A percentile compares a stretch with the other conserved stretches of the same genome.
Evolutionary conservation across 35 echinoderm and acorn worm species (phyloP).

Genomic region (Patiria miniata): DNA sequence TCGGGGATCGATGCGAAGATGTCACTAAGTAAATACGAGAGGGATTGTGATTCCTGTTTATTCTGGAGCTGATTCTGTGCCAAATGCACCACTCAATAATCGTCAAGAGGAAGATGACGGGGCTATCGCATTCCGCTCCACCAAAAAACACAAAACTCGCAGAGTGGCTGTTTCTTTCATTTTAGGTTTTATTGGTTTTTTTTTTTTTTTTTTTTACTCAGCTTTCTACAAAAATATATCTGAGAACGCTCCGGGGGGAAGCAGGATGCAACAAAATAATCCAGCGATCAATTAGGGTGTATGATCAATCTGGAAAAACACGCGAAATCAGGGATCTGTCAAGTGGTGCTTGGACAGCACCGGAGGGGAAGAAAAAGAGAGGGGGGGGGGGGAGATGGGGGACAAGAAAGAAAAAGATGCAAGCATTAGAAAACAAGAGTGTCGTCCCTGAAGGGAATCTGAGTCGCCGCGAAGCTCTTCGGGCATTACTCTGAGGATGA

Average conservation of each 20-base stretch:
- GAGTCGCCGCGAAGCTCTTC: background rate
- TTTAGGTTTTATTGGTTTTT: too few relatives aligned
- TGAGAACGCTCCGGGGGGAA: background rate
- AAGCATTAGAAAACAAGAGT: background rate
- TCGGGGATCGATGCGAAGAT: background rate
- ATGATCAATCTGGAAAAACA: constrained; percentile 24
- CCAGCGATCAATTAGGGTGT: constrained; percentile 9
- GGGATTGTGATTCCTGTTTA: constrained; percentile 3
- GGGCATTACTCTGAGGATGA: background rate
- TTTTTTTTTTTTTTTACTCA: too few relatives aligned
- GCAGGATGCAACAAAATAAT: constrained; percentile 12
- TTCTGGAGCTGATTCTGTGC: too few relatives aligned
- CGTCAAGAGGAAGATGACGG: constrained; percentile 9
- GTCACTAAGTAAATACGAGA: constrained; percentile 19
- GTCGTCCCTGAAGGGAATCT: background rate
- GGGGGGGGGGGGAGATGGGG: background rate
- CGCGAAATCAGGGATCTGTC: background rate
- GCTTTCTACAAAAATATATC: background rate
- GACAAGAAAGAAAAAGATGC: background rate
- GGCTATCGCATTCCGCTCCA: constrained; percentile 3
- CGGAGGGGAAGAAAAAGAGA: background rate
- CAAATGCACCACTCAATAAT: constrained; percentile 7
- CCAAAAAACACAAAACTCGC: background rate
- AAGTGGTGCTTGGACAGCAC: background rate
- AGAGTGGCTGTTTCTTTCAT: too few relatives aligned